Percentiles rank a stretch among this genome's conserved stretches.
Conservation (phyloP, 2,113 vertebrate genomes). For the Monopterus albus region DNA sequence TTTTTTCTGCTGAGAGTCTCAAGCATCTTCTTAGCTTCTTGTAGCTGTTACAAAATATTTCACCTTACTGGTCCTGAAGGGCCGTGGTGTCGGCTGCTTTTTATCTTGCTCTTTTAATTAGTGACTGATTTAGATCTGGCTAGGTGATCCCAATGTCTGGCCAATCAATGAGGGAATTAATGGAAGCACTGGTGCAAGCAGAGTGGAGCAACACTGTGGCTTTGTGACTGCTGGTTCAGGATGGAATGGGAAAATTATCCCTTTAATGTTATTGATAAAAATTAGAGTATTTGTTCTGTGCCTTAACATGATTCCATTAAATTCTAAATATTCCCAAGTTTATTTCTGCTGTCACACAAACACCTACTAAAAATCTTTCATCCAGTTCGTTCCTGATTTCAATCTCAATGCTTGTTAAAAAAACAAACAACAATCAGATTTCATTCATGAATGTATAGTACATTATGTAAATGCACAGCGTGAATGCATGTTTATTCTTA, state of each 20-base stretch:
- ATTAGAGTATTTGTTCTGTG: background rate
- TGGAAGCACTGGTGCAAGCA: slow-evolving; percentile 62
- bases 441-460: slow-evolving; percentile 57
- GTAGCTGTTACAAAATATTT: slow-evolving; percentile 63
- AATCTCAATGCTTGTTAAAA: slow-evolving; percentile 35
- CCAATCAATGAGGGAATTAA: slow-evolving; percentile 79
- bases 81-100: slow-evolving; percentile 70
- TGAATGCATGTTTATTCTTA: slow-evolving; percentile 55
- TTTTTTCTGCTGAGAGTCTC: slow-evolving; percentile 36
- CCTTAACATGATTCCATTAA: slow-evolving; percentile 28
- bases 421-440: slow-evolving; percentile 45
- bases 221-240: slow-evolving; percentile 22
- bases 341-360: slow-evolving; percentile 39
- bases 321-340: slow-evolving; percentile 33
- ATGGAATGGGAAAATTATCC: slow-evolving; percentile 41
- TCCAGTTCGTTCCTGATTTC: slow-evolving; percentile 62
- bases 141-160: slow-evolving; percentile 74
- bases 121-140: slow-evolving; percentile 79
- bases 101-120: slow-evolving; percentile 79
- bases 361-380: slow-evolving; percentile 48
- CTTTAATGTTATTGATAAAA: slow-evolving; percentile 42
- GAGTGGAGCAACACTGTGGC: slow-evolving; percentile 33
- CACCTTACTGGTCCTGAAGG: slow-evolving; percentile 71
- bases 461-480: slow-evolving; percentile 59
- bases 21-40: slow-evolving; percentile 52